Evolutionary conservation across 2,797 vertebrate species (phyloP).

Genomic region (Enteromius fasciolatus): DNA sequence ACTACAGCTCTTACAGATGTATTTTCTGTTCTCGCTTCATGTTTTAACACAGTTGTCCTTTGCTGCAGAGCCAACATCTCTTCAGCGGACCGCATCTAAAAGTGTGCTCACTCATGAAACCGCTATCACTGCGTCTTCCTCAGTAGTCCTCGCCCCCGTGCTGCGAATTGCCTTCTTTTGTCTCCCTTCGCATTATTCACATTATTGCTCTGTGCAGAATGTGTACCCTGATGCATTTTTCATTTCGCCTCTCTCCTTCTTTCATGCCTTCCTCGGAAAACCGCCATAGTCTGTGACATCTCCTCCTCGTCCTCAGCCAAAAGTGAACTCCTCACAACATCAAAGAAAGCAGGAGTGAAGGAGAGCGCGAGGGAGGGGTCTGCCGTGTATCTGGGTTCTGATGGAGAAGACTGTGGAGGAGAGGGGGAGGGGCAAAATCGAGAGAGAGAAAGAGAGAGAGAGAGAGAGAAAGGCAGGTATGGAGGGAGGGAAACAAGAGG

Average conservation of each 20-base stretch:
- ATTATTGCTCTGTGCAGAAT: constrained; percentile 26
- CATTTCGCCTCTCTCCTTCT: constrained; percentile 64
- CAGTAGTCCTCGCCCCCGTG: neutral
- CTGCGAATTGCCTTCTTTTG: neutral
- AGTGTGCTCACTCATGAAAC: constrained; percentile 18
- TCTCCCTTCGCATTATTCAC: neutral
- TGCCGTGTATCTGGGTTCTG: constrained; percentile 47
- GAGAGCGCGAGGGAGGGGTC: constrained; percentile 32
- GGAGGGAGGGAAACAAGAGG: constrained; percentile 54
- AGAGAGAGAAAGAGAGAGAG: constrained; percentile 48
- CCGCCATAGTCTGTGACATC: constrained; percentile 48
- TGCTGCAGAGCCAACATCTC: neutral
- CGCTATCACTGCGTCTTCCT: neutral
- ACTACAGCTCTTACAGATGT: neutral
- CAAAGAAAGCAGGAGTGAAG: constrained; percentile 64
- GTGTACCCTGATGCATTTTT: constrained; percentile 46
- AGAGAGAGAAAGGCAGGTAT: constrained; percentile 46
- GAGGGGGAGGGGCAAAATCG: constrained; percentile 51
- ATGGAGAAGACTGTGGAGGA: constrained; percentile 42
- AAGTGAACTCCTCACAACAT: constrained; percentile 75
- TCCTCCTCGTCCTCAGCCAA: constrained; percentile 61
- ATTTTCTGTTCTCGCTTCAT: neutral
- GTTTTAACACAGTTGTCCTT: constrained; percentile 7
- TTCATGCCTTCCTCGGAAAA: constrained; percentile 63
- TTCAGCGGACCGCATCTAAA: neutral